Evolutionary conservation across 2,888 invertebrate species (phyloP).

Genomic region (Ochropleura leucogaster): DNA sequence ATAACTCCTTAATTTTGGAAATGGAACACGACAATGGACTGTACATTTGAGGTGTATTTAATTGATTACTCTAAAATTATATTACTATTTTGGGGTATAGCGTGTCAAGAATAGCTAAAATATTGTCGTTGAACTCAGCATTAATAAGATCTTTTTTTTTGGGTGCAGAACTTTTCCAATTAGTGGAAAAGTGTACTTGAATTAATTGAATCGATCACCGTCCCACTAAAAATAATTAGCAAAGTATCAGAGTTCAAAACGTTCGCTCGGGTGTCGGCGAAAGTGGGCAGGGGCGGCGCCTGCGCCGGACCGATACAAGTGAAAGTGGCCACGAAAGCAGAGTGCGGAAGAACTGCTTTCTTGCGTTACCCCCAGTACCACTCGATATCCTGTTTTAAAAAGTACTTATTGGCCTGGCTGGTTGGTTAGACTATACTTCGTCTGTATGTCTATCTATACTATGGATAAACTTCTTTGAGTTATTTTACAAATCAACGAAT

Average conservation of each 20-base stretch:
- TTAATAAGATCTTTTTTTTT: too few relatives aligned
- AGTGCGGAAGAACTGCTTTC: slow-evolving; percentile 76
- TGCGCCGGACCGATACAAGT: slow-evolving; percentile 69
- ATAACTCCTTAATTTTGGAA: too few relatives aligned
- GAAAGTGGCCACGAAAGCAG: slow-evolving; percentile 74
- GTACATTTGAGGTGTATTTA: too few relatives aligned
- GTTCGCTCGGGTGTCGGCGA: slow-evolving; percentile 65
- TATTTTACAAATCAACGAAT: not conserved
- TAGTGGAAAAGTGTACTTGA: too few relatives aligned
- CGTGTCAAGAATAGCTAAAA: too few relatives aligned
- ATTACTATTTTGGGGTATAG: too few relatives aligned
- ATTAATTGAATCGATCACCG: slow-evolving; percentile 23
- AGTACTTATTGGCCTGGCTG: slow-evolving; percentile 5
- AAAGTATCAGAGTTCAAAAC: slow-evolving; percentile 55
- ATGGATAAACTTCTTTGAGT: too few relatives aligned
- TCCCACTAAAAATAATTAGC: slow-evolving; percentile 31
- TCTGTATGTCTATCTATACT: not conserved
- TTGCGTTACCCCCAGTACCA: slow-evolving; percentile 54
- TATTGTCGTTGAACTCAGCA: too few relatives aligned
- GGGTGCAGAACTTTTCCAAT: too few relatives aligned
- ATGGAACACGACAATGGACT: too few relatives aligned
- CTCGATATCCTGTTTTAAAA: slow-evolving; percentile 67
- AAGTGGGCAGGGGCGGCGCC: slow-evolving; percentile 69
- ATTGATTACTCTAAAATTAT: too few relatives aligned
- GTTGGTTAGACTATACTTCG: not conserved